Evolutionary conservation across 2,113 vertebrate species (phyloP), one percentile per base, ranked within the genome.

Genomic region (Neodontobutis hainanensis): DNA sequence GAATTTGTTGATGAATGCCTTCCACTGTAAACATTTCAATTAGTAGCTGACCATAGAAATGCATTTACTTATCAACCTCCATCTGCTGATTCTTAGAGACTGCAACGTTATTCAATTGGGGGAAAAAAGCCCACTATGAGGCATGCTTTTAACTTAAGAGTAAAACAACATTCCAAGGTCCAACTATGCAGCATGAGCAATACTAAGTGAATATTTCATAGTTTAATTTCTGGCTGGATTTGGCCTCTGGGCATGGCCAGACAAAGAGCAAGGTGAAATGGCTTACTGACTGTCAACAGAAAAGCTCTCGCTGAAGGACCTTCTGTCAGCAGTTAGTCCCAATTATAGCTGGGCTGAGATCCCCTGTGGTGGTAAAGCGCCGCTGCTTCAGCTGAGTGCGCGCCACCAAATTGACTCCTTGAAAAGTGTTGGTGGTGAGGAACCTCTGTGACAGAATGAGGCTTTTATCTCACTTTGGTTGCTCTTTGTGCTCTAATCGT

Each of bases 181-280:
- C 9, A 74, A 67, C 63, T 32, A 62, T 76, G 69, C 19, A 16
- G 47, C 8, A n/a, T 46, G 45, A 61, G 59, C 51, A 9, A 65
- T 61, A 43, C 38, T 2, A 49, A 42, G 27, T 69, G 32, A 78
- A 80, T 80, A 65, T 85, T 70, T 85, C 43, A 64, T 53, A 51
- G 19, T 65, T 56, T 80, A 75, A 58, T 71, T 70, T 70, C 19
- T 42, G 35, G 42, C 56, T 64, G 62, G 61, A 44, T 79, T 65
- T 76, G 49, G 66, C 56, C 63, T 72, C 68, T 61, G 67, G 67
- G 61, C 75, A 56, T 6, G 2, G 48, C 12, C 27, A 68, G 67
- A 70, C 61, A 48, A 60, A 36, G 56, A 70, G 51, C 44, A 11
- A 55, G 57, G 77, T 65, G 75, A 69, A 72, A 76, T 63, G 59